These are phyloP conservation scores for Ormyrus pomaceus DNA, from an alignment of 2,888 invertebrate species.

Conservation along the genomic window DNA sequence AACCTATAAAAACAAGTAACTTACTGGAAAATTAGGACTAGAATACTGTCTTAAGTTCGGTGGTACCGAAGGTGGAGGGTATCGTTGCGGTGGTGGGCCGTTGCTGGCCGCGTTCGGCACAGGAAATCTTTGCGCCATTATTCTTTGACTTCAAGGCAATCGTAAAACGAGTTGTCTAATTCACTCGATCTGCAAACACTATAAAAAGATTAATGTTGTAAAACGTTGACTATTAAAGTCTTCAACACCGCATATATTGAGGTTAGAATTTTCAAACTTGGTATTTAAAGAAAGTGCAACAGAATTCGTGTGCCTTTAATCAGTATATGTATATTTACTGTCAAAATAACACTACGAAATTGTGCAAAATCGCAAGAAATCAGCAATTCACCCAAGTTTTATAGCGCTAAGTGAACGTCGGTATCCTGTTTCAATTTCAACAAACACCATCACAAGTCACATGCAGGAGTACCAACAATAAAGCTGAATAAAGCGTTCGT, in stretches of 20 bases:
- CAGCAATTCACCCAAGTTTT: slow-evolving; percentile 25
- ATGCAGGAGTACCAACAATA: slow-evolving; percentile 38
- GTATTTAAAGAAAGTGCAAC: too few relatives aligned
- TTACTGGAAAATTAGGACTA: slow-evolving; percentile 86
- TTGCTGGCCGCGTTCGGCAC: slow-evolving; percentile 77
- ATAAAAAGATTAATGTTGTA: neutral
- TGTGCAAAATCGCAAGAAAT: neutral
- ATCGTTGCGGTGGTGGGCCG: slow-evolving; percentile 79
- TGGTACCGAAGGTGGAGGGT: slow-evolving; percentile 80
- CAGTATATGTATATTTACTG: too few relatives aligned
- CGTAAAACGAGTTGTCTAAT: neutral
- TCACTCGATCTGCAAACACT: slow-evolving; percentile 39
- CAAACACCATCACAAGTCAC: neutral
- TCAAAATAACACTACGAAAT: too few relatives aligned
- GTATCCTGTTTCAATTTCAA: neutral
- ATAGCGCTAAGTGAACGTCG: slow-evolving; percentile 26
- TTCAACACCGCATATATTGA: slow-evolving; percentile 5
- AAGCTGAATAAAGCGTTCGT: neutral
- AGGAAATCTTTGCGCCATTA: slow-evolving; percentile 80
- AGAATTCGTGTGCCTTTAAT: too few relatives aligned
- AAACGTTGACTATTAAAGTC: neutral
- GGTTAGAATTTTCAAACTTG: slow-evolving; percentile 26
- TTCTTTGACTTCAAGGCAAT: neutral
- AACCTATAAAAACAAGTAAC: slow-evolving; percentile 59
- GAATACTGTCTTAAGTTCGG: slow-evolving; percentile 81